Percentiles rank a stretch among this genome's conserved stretches.
Conservation (phyloP, 1,140 invertebrate species). For the Diploscapter pachys region DNA sequence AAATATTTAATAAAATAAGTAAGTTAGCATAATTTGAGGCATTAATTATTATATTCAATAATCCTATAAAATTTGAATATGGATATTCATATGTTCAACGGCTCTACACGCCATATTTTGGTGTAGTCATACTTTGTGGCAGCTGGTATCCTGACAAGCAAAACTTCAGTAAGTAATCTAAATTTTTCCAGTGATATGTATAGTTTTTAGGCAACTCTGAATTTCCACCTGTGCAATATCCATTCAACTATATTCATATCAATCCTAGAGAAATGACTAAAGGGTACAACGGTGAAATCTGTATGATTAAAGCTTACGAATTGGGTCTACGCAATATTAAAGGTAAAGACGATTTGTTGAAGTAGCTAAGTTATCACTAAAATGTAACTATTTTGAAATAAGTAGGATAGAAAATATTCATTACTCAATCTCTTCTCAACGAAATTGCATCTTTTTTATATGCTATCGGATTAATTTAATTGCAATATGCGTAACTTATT, state of each 20-base stretch:
- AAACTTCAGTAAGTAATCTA: background rate
- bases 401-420: too few species aligned
- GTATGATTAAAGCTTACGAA: constrained; percentile 1
- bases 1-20: background rate
- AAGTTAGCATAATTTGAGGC: background rate
- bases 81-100: constrained; percentile 15
- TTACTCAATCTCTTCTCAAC: too few species aligned
- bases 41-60: background rate
- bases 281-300: background rate
- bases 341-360: background rate
- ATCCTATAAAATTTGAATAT: background rate
- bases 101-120: constrained; percentile 10
- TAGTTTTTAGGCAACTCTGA: background rate
- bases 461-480: too few species aligned
- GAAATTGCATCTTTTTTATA: too few species aligned
- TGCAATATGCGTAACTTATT: too few species aligned
- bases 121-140: constrained; percentile 6
- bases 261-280: background rate
- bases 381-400: too few species aligned
- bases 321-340: constrained; percentile 6
- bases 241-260: constrained; percentile 13
- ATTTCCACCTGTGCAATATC: background rate
- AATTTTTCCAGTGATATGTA: background rate
- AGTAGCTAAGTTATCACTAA: background rate
- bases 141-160: background rate